Evolutionary conservation across 2,797 vertebrate species (phyloP).

Genomic region (Geotrypetes seraphini): DNA sequence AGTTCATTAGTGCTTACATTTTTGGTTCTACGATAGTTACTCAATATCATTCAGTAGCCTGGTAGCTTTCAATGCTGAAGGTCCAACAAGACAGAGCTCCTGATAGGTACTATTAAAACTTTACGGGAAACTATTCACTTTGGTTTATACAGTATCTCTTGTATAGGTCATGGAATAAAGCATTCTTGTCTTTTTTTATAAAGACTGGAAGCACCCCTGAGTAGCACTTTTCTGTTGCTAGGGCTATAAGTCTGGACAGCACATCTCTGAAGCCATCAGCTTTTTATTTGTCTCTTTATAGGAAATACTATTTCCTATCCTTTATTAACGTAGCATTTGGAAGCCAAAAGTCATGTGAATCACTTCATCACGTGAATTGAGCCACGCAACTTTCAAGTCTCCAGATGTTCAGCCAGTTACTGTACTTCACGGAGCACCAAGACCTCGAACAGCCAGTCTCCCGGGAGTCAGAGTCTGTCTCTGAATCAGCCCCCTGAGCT

Average conservation of each 20-base stretch:
- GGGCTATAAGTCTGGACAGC: neutral
- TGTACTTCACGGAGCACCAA: too few species aligned
- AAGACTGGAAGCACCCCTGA: constrained; percentile 7
- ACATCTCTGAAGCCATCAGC: constrained; percentile 1
- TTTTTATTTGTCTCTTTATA: neutral
- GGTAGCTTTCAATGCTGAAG: too few species aligned
- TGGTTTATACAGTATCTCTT: constrained; percentile 14
- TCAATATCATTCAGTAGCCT: too few species aligned
- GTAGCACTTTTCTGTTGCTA: constrained; percentile 4
- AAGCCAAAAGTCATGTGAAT: neutral
- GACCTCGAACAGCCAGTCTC: too few species aligned
- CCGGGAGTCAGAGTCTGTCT: too few species aligned
- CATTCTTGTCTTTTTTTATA: neutral
- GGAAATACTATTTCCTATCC: neutral
- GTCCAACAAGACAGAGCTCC: too few species aligned
- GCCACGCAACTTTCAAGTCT: too few species aligned
- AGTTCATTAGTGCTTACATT: too few species aligned
- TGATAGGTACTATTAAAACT: too few species aligned
- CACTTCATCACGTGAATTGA: neutral
- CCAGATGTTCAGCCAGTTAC: too few species aligned
- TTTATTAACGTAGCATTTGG: constrained; percentile 5
- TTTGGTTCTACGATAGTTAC: too few species aligned
- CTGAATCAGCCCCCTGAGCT: constrained; percentile 6
- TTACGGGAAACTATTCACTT: too few species aligned
- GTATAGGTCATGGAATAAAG: constrained; percentile 2